These are phyloP conservation scores for Scaptodrosophila lebanonensis DNA, from an alignment of 1,140 invertebrate species.

Conservation along the genomic window DNA sequence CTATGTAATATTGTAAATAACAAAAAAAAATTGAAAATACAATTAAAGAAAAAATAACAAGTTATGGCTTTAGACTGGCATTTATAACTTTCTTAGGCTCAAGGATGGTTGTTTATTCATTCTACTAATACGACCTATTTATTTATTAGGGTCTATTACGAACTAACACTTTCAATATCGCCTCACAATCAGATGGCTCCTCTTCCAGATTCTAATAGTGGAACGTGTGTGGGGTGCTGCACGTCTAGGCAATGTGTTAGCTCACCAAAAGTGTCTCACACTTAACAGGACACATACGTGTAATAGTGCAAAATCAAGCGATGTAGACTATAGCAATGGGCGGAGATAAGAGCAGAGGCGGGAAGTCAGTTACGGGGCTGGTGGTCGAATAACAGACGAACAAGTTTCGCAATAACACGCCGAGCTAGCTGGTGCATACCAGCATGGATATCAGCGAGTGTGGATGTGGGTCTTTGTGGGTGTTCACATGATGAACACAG, in stretches of 20 bases:
- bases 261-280: conserved; percentile 12
- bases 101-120: no score
- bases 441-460: conserved; percentile 5
- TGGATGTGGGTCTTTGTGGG: not conserved
- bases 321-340: conserved; percentile 16
- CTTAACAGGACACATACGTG: conserved; percentile 10
- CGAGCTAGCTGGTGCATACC: conserved; percentile 40
- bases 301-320: conserved; percentile 43
- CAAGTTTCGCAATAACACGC: conserved; percentile 49
- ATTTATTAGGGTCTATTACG: no score
- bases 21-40: no score
- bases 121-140: no score
- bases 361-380: not conserved
- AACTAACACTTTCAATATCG: no score
- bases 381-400: not conserved
- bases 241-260: conserved; percentile 4
- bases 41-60: no score
- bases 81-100: no score
- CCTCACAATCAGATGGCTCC: not conserved
- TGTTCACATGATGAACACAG: conserved; percentile 16
- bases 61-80: no score
- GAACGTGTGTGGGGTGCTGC: not conserved
- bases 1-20: no score
- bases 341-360: conserved; percentile 1
- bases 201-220: not conserved